phyloP scores from a whole-genome alignment of 2,888 invertebrate genomes.

The Spilarctia lutea region DNA sequence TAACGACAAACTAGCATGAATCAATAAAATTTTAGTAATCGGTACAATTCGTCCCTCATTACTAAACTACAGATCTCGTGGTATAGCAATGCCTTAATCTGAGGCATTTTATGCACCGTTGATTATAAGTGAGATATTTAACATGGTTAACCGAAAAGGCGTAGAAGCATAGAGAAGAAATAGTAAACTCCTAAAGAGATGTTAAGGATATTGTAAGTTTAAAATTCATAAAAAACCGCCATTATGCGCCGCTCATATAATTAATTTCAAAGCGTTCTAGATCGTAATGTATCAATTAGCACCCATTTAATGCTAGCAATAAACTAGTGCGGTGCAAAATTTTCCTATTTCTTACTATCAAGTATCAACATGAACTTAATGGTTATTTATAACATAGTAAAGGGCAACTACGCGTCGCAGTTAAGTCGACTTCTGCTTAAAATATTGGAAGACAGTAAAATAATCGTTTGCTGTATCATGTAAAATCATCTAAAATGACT shows the following conservation, averaged over 20 bases:
- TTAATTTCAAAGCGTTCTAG: constrained; percentile 50
- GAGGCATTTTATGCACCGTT: constrained; percentile 76
- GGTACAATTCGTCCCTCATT: neutral
- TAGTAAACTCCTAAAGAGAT: constrained; percentile 58
- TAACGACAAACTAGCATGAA: neutral
- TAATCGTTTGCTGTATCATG: constrained; percentile 56
- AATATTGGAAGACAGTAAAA: constrained; percentile 80
- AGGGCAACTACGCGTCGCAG: constrained; percentile 55
- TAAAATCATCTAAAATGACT: constrained; percentile 43
- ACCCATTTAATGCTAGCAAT: constrained; percentile 77
- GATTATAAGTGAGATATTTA: constrained; percentile 60
- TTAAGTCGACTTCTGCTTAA: constrained; percentile 67
- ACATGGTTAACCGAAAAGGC: constrained; percentile 37
- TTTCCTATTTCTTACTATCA: constrained; percentile 46
- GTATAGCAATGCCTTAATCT: constrained; percentile 66
- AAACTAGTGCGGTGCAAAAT: constrained; percentile 68
- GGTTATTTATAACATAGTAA: constrained; percentile 46
- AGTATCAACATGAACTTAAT: constrained; percentile 49
- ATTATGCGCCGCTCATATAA: constrained; percentile 45
- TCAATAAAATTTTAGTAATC: neutral
- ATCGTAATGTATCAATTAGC: constrained; percentile 68
- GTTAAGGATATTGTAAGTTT: constrained; percentile 39
- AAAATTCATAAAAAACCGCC: constrained; percentile 43
- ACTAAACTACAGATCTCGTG: constrained; percentile 38
- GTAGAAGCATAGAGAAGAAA: constrained; percentile 58